Evolutionary conservation across 2,888 invertebrate genomes (phyloP).

Genomic region (Encarsia formosa): DNA sequence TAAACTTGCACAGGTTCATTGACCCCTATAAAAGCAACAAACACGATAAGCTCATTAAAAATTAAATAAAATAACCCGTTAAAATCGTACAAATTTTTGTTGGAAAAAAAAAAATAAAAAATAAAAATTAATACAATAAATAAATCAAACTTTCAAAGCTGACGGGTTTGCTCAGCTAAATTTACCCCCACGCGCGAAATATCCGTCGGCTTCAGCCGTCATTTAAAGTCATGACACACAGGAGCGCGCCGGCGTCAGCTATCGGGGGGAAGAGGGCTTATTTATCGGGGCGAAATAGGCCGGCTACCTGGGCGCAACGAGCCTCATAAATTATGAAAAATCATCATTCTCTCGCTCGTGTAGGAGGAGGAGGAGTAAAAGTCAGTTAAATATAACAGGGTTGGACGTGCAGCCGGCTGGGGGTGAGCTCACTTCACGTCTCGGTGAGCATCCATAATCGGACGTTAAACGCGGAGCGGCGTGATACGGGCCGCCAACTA

Average conservation of each 20-base stretch:
- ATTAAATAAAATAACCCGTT: too few relatives aligned
- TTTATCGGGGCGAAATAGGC: slow-evolving; percentile 11
- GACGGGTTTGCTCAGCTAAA: too few relatives aligned
- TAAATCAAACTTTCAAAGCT: too few relatives aligned
- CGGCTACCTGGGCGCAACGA: background rate
- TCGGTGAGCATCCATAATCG: slow-evolving; percentile 25
- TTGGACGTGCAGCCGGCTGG: background rate
- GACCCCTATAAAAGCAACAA: too few relatives aligned
- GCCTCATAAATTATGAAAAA: slow-evolving; percentile 25
- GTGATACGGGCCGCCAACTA: background rate
- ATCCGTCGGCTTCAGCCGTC: background rate
- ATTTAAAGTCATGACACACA: too few relatives aligned
- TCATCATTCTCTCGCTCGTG: slow-evolving; percentile 25
- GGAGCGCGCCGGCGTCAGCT: background rate
- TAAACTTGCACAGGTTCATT: too few relatives aligned
- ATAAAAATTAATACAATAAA: too few relatives aligned
- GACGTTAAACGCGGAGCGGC: slow-evolving; percentile 15
- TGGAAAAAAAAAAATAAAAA: too few relatives aligned
- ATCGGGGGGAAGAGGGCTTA: too few relatives aligned
- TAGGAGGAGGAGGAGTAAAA: background rate
- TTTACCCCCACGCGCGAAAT: too few relatives aligned
- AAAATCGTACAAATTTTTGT: too few relatives aligned
- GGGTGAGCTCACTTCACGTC: slow-evolving; percentile 9
- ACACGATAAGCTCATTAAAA: too few relatives aligned
- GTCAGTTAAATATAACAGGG: background rate